phyloP scores from a whole-genome alignment of 2,888 invertebrate genomes.

The Lumbricus terrestris region DNA sequence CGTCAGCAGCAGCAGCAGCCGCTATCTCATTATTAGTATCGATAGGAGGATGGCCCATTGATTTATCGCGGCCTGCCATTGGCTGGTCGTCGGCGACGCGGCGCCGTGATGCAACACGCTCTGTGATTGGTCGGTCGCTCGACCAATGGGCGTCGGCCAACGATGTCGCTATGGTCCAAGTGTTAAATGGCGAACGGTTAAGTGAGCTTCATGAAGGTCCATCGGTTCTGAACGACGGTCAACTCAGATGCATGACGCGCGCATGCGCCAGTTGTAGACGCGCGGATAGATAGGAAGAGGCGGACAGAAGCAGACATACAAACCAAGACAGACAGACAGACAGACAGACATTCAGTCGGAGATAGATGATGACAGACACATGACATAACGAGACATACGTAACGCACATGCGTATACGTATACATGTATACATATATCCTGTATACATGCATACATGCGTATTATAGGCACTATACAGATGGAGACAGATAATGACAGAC shows the following conservation, averaged over 20 bases:
- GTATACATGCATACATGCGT: neutral
- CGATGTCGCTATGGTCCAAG: neutral
- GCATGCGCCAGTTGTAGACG: neutral
- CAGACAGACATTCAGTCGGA: neutral
- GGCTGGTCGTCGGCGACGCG: neutral
- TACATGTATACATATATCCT: neutral
- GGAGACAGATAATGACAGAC: neutral
- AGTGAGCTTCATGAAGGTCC: neutral
- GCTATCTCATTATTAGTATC: neutral
- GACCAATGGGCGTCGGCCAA: neutral
- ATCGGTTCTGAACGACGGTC: neutral
- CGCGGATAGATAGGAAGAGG: neutral
- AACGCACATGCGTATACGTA: neutral
- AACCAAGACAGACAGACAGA: neutral
- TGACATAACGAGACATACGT: too few relatives aligned
- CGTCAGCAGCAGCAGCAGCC: neutral
- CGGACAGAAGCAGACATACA: neutral
- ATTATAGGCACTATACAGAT: neutral
- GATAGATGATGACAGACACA: too few relatives aligned
- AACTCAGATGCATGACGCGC: neutral
- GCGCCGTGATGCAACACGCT: neutral
- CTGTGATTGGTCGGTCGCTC: neutral
- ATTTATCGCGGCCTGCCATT: neutral
- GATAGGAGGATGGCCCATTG: neutral
- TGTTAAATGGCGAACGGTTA: constrained; percentile 3